Base-by-base conservation (phyloP, 2,888 invertebrate species). In the Axea sp. region DNA sequence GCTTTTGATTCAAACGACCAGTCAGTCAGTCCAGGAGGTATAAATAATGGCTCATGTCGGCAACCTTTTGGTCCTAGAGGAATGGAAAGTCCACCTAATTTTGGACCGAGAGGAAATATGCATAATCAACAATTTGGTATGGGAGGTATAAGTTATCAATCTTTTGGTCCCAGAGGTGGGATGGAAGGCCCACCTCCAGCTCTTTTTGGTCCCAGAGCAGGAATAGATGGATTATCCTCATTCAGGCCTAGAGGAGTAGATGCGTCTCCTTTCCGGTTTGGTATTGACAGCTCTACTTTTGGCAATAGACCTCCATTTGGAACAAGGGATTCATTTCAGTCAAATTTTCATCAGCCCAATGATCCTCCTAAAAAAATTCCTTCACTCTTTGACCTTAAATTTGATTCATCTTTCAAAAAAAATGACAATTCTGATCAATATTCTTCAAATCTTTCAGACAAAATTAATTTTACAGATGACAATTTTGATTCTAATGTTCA, bases 301-400 rank as follows among this genome's bases (percentile, higher is more conserved):
- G 45, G 30, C 0, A 30, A 30, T 5, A 57, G 22, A 31, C 31
- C 30, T 8, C 14, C 26, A 1, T 31, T 31, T 14, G 31, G 8
- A 28, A 15, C 3, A 2, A 24, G 45, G 14, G 28, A 51, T 7
- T 33, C 69, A n/a, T 68, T 68, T 11, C 22, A 17, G 3, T 5
- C 68, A 4, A 65, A 71, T 1, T 72, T 62, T 7, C 49, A 62
- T n/a, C 9, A 26, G 47, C 12, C 49, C 1, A 60, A 49, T 14
- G 60, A 60, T 1, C 5, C 37, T 1, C 1, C 24, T 0, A 47
- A 59, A 37, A 64, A 65, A 0, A 81, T 80, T 49, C 81, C 81
- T 6, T 80, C 81, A 2, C 59, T 81, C 5, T 74, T 79, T 47
- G 73, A 78, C 0, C 55, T 81, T 6, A 75, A 81, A 55, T 67